Conservation (phyloP, 2,113 vertebrate species). For the Callocephalon fimbriatum region DNA sequence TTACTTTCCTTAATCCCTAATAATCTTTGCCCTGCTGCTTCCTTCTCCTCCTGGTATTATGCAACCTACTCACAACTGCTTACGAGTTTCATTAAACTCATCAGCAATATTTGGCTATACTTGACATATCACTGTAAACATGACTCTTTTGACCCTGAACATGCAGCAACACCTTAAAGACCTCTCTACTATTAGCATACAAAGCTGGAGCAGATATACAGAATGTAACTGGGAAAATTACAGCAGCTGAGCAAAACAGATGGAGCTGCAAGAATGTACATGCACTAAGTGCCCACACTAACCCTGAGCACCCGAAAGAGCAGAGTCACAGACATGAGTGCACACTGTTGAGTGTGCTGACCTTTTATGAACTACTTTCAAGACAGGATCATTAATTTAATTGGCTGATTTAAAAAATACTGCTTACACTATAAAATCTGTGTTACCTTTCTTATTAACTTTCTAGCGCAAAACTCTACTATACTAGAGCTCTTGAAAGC, state of each 20-base stretch:
- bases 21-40: not conserved
- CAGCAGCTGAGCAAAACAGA: not conserved
- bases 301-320: not conserved
- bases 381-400: not conserved
- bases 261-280: not conserved
- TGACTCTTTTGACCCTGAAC: not conserved
- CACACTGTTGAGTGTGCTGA: not conserved
- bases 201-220: conserved; percentile 19
- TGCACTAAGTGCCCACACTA: not conserved
- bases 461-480: not conserved
- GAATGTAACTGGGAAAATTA: not conserved
- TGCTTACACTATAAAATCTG: not conserved
- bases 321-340: not conserved
- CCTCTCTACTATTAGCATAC: conserved; percentile 27
- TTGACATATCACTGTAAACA: not conserved
- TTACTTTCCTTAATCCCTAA: not conserved
- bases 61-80: not conserved
- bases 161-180: not conserved
- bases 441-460: not conserved
- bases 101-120: not conserved
- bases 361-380: not conserved
- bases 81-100: not conserved
- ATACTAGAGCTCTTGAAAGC: not conserved
- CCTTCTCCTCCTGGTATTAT: not conserved
- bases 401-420: not conserved